Evolutionary conservation across 1,140 invertebrate species (phyloP), one percentile per base, ranked within the genome.

Genomic region (Drosophila nikananu): DNA sequence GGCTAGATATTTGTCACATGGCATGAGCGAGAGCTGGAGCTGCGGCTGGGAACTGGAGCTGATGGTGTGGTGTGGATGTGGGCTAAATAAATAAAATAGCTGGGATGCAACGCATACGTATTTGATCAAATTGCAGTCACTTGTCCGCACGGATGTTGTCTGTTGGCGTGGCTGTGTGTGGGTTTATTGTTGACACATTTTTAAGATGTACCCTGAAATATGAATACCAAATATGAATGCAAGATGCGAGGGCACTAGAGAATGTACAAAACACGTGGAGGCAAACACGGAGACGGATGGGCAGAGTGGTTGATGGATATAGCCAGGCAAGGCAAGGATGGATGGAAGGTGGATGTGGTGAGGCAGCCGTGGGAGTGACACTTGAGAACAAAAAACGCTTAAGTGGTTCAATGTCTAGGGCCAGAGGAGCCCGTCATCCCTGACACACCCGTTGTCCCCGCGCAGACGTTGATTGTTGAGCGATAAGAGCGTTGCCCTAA

Each of bases 81-180:
- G 51, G 35, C 39, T 12, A 60, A 67, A 63, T 46, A 77, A 76
- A 80, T 76, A 49, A 61, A 83, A 66, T 67, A 58, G 66, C 70
- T 58, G 35, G 39, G 27, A n/a, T 55, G 63, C 70, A 68, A 59
- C 37, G 63, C 57, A 46, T 42, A 27, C 48, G 48, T 58, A 76
- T 82, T 86, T 86, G 83, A 86, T 86, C 80, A 71, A 76, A 86
- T 79, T 80, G 83, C 77, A 81, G 67, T 70, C 73, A 66, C 57
- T 82, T 73, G 70, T 60, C 44, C 54, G 27, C 67, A 51, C 25
- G 10, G 30, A 30, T 54, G 52, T 37, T 62, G 57, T 58, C 37
- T 37, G n/a, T n/a, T n/a, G 58, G n/a, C 17, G 5, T 7, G 44
- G 2, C 46, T 39, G 21, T 32, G 63, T 42, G 48, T 37, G 48